Base-by-base conservation (phyloP, 2,888 invertebrate genomes). In the Plusia festucae region DNA sequence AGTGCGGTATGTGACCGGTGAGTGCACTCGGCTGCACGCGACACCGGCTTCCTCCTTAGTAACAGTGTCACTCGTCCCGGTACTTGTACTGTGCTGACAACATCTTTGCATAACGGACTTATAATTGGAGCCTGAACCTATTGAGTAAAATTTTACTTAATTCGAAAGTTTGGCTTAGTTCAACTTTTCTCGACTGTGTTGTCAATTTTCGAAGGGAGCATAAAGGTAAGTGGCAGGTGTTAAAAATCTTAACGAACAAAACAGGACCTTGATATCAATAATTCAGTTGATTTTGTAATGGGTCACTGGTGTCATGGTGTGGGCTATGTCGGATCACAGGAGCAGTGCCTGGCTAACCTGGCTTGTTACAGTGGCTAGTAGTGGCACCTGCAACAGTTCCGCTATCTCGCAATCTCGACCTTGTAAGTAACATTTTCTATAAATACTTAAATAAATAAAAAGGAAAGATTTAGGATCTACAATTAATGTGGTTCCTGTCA, bases 1-100 rank as follows among this genome's bases (percentile, higher is more conserved):
- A 13, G 52, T 51, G 46, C 55, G 34, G 46, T 53, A n/a, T 22
- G 40, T 40, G 40, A 40, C 24, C 30, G 32, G 40, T 44, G 46
- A 40, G 16, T 56, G 16, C 22, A 22, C 30, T 27, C 13, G 16
- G 32, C 34, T 51, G 22, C 55, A 57, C 11, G 40, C 53, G 11
- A 53, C 30, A n/a, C 15, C 15, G 11, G 20, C 2, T 13, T 6
- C 24, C 46, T 0, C 6, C 11, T 18, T 11, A 24, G 56, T 13
- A 8, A 24, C 32, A 40, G 55, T 22, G 55, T 3, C 40, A 4
- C 13, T n/a, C n/a, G n/a, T n/a, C 34, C 15, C 40, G 22, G 54
- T 7, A 18, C 18, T 5, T 18, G 18, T 1, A 16, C 6, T 9
- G 13, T 13, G 2, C 46, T 9, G 2, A 46, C 46, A 46, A 16